phyloP scores from a whole-genome alignment of 2,888 invertebrate genomes.

The Dioctria linearis region DNA sequence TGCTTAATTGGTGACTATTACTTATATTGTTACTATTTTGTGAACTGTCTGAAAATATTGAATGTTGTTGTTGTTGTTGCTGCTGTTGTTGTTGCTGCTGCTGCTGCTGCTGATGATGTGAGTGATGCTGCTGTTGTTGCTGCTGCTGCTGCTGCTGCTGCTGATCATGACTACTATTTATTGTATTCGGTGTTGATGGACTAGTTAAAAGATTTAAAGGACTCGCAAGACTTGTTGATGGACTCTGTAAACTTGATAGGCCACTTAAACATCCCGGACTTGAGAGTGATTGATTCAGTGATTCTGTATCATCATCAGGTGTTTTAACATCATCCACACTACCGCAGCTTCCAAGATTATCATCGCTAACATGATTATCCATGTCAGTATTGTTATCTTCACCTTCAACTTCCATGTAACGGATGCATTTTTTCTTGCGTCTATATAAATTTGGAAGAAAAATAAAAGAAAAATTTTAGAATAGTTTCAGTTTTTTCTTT shows the following conservation, averaged over 20 bases:
- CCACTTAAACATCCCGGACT: slow-evolving; percentile 79
- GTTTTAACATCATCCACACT: slow-evolving; percentile 82
- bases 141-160: slow-evolving; percentile 53
- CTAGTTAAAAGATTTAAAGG: slow-evolving; percentile 82
- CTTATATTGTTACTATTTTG: slow-evolving; percentile 46
- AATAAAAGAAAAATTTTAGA: slow-evolving; percentile 8
- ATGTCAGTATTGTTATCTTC: slow-evolving; percentile 75
- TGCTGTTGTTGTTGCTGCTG: slow-evolving; percentile 32
- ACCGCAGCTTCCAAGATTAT: slow-evolving; percentile 84
- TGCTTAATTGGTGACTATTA: slow-evolving; percentile 53
- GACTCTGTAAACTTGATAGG: slow-evolving; percentile 80
- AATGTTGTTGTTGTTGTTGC: background rate
- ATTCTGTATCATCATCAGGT: slow-evolving; percentile 79
- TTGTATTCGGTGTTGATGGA: slow-evolving; percentile 71
- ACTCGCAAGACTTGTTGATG: slow-evolving; percentile 82
- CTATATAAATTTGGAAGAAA: slow-evolving; percentile 70
- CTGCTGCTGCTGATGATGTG: slow-evolving; percentile 54
- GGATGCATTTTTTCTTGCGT: slow-evolving; percentile 97
- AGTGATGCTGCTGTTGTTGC: slow-evolving; percentile 53
- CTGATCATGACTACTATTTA: slow-evolving; percentile 47
- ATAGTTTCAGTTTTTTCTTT: background rate
- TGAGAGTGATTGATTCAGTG: slow-evolving; percentile 74
- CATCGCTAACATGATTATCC: slow-evolving; percentile 74
- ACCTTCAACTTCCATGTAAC: slow-evolving; percentile 90
- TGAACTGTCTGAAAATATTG: slow-evolving; percentile 44